Base-by-base conservation (phyloP, 2,797 vertebrate genomes). In the Xerus rutilus region DNA sequence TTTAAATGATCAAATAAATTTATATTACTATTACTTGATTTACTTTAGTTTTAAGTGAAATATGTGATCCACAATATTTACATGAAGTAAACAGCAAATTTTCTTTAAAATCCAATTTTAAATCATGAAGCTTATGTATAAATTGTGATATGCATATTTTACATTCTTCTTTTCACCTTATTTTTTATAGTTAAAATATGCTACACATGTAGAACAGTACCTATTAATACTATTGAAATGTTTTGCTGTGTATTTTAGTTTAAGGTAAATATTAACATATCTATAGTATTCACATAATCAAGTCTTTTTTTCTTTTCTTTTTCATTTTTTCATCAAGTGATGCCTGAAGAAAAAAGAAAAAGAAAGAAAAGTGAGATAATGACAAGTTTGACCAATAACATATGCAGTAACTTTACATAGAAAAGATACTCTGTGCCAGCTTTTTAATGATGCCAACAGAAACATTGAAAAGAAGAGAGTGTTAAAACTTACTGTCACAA, bases 11-110 rank as follows among this genome's bases (percentile, higher is more conserved):
- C 86, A 89, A 79, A 52, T 89, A 17, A 82, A 77, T 14, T 86
- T 47, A 74, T 85, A 59, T 57, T 76, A 92, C 15, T 72, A 28
- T 72, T 73, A 49, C 13, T 78, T 76, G 7, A 64, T 77, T 64
- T 91, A 88, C 79, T 74, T 72, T 43, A 67, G 35, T 67, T 72
- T 95, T 54, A 94, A 73, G 82, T 62, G 69, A 65, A 94, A 62
- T 70, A 59, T 52, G 59, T 72, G 17, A 57, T 78, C 7, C 17
- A 15, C 23, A 83, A 52, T 14, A 54, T 72, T 92, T 82, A 67
- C 2, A 28, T 89, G 23, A 89, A 23, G 12, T 49, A 73, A 86
- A 78, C 0, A 15, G n/a, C 0, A 88, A 85, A 52, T 21, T 82
- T 74, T 85, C 57, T 72, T 57, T 49, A 88, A 65, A 32, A 1